Conservation (phyloP, 2,888 invertebrate genomes). For the Perithous albicinctus region DNA sequence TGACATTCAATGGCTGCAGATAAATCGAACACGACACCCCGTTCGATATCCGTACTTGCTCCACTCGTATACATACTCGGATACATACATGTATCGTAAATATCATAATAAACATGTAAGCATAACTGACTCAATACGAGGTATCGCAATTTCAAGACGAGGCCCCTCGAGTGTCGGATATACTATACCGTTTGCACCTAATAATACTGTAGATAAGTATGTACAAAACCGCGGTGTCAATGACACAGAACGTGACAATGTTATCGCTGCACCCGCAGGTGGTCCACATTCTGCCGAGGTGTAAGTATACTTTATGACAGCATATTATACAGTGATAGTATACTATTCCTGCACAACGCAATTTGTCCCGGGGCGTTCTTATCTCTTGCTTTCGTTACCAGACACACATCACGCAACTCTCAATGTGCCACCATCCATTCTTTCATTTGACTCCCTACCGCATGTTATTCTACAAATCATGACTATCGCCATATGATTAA, state of each 20-base stretch:
- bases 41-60: neutral
- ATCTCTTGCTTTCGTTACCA: constrained; percentile 45
- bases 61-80: no score
- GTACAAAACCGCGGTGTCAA: neutral
- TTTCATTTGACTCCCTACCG: neutral
- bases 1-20: constrained; percentile 12
- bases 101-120: constrained; percentile 15
- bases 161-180: constrained; percentile 13
- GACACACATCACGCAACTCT: constrained; percentile 40
- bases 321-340: neutral
- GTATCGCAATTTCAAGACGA: constrained; percentile 29
- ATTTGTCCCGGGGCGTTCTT: constrained; percentile 14
- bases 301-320: constrained; percentile 10
- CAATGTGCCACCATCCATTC: constrained; percentile 1
- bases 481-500: no score
- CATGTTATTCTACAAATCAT: neutral
- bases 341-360: neutral
- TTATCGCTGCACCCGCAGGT: constrained; percentile 38
- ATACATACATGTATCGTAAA: neutral
- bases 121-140: neutral
- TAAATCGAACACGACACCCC: constrained; percentile 32
- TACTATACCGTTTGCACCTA: neutral
- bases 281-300: constrained; percentile 6
- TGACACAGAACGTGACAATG: constrained; percentile 32
- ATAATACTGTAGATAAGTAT: neutral